Percentiles rank a stretch among this genome's conserved stretches.
Conservation (phyloP, 2,888 invertebrate genomes). For the Charanyca ferruginea region DNA sequence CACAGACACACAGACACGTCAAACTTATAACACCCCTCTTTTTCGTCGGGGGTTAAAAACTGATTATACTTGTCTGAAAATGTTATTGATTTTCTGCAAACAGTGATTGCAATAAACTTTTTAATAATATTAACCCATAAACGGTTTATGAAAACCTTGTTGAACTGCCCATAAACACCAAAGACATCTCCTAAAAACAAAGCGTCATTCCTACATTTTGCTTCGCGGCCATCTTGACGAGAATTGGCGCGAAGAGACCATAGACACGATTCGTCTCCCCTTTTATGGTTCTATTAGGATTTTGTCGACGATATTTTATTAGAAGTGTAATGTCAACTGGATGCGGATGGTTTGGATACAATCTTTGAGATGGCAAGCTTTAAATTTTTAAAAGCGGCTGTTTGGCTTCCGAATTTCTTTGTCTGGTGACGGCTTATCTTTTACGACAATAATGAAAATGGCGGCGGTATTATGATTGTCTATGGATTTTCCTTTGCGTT, state of each 20-base stretch:
- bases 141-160: background rate
- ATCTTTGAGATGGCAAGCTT: conserved; percentile 43
- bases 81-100: too few species aligned
- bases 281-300: conserved; percentile 67
- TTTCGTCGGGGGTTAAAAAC: too few species aligned
- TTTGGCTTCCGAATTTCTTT: conserved; percentile 40
- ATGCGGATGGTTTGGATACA: conserved; percentile 37
- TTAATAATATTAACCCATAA: background rate
- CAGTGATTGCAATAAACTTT: background rate
- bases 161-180: conserved; percentile 2
- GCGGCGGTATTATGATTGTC: conserved; percentile 22
- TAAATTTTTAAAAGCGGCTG: conserved; percentile 42
- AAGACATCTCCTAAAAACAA: conserved; percentile 39
- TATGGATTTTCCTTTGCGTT: conserved; percentile 24
- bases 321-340: conserved; percentile 53
- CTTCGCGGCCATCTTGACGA: conserved; percentile 72
- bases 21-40: too few species aligned
- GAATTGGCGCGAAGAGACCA: conserved; percentile 67
- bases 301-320: conserved; percentile 63
- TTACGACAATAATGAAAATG: conserved; percentile 51
- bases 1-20: too few species aligned
- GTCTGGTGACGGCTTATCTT: conserved; percentile 54
- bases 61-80: too few species aligned
- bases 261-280: conserved; percentile 58
- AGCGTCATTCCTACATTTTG: conserved; percentile 68